Base-by-base conservation (phyloP, 1,140 invertebrate genomes). In the Panonychus citri region DNA sequence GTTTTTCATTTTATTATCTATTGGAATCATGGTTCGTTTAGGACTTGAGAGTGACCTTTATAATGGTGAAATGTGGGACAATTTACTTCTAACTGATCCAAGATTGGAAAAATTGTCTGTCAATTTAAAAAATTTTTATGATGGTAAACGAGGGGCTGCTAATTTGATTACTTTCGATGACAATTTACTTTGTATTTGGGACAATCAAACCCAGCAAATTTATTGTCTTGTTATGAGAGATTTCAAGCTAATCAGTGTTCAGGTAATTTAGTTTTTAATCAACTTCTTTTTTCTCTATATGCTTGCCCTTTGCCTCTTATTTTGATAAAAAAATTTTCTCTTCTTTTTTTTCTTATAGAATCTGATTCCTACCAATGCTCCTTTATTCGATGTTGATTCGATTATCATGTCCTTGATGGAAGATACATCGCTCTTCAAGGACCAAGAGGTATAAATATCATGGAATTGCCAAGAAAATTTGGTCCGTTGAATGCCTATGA, bases 401-500 rank as follows among this genome's bases (percentile, higher is more conserved):
- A 46, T 73, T 17, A 10, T 59, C n/a, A 63, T 68, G 39, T 71
- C 68, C 40, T 53, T 28, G 61, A 60, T 26, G 66, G 65, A 2
- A 65, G 61, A 52, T 63, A 66, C 53, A 42, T 73, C 1, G 64
- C 65, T 26, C 46, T 72, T 10, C 65, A 62, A 64, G 71, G 71
- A 19, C 56, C 58, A 17, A 59, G 60, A 50, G 71, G 70, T 15
- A 62, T 71, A 15, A 64, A 58, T 21, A 64, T 71, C 17, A 52
- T 71, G 10, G 66, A 69, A 61, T 55, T 73, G 37, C 71, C 71
- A 7, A 62, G 63, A 43, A 63, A 66, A 60, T 68, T 65, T 63
- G 51, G 42, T 17, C 13, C 21, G 10, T 15, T 57, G 5, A 39
- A 40, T 24, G 4, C 25, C n/a, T 57, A 42, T 34, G 50, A 57